A percentile compares a stretch with the other conserved stretches of the same genome.
These are phyloP conservation scores for Chiloscyllium plagiosum DNA, from an alignment of 2,113 vertebrate genomes.

Conservation along the genomic window DNA sequence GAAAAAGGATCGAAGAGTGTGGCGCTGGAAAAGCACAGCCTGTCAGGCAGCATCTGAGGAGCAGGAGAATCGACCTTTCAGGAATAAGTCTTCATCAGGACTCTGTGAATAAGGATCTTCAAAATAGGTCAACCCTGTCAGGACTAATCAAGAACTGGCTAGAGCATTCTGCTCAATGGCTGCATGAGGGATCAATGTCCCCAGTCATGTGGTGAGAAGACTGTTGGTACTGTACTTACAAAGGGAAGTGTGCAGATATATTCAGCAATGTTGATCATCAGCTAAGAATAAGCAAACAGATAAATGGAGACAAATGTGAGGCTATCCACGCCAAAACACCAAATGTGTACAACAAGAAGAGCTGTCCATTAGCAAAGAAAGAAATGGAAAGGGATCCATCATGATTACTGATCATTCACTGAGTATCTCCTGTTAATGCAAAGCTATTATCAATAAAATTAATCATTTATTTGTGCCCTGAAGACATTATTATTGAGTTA, in stretches of 20 bases:
- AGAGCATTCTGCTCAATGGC: neutral
- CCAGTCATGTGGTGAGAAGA: neutral
- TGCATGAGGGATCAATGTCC: neutral
- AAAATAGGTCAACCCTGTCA: neutral
- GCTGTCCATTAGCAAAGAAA: neutral
- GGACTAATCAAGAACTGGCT: neutral
- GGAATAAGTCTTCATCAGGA: too few species aligned
- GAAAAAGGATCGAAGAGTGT: neutral
- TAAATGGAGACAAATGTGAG: neutral
- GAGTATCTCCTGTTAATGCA: slow-evolving; percentile 3
- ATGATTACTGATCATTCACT: neutral
- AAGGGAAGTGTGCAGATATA: neutral
- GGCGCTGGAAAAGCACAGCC: too few species aligned
- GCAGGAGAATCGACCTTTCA: too few species aligned
- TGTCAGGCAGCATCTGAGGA: too few species aligned
- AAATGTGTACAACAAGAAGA: neutral
- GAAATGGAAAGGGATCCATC: neutral
- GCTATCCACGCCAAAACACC: neutral
- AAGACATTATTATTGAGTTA: slow-evolving; percentile 16
- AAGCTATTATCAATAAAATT: slow-evolving; percentile 29
- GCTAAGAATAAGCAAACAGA: neutral
- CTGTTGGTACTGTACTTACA: neutral
- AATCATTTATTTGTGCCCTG: neutral
- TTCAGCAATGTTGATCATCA: neutral
- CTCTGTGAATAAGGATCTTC: neutral